These are phyloP conservation scores for Glossophaga mutica DNA, from an alignment of 2,797 vertebrate genomes.

Conservation along the genomic window DNA sequence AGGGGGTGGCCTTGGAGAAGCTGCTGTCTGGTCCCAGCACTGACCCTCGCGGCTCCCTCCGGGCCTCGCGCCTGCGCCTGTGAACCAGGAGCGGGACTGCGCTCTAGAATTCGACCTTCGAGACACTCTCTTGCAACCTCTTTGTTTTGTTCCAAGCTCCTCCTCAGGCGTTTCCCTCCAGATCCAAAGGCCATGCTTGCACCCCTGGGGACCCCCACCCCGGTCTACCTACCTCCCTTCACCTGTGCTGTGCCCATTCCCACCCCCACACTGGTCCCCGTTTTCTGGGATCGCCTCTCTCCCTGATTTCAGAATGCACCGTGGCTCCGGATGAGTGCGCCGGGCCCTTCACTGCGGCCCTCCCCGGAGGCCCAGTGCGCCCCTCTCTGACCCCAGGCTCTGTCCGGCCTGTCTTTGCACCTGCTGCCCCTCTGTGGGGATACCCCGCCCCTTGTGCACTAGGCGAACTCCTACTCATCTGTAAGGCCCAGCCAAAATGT, in stretches of 20 bases:
- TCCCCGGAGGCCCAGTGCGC: accelerated
- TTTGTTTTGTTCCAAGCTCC: neutral
- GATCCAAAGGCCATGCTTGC: neutral
- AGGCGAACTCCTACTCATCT: neutral
- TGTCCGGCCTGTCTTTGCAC: neutral
- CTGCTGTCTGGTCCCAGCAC: neutral
- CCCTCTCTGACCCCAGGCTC: neutral
- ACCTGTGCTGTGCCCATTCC: no score
- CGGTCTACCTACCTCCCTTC: no score
- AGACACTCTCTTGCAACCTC: neutral
- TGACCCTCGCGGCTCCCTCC: neutral
- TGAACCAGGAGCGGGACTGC: neutral
- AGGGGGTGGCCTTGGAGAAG: neutral
- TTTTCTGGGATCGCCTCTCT: neutral
- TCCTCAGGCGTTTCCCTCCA: neutral
- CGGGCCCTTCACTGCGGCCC: neutral
- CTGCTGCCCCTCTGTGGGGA: neutral
- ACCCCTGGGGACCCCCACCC: neutral
- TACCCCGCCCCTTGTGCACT: no score
- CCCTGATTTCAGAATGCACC: neutral
- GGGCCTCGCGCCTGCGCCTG: neutral
- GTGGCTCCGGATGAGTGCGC: neutral
- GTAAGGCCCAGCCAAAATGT: neutral
- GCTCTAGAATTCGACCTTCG: neutral
- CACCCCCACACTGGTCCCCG: neutral